Evolutionary conservation across 2,888 invertebrate species (phyloP), one percentile per base, ranked within the genome.

Genomic region (Parnassius apollo): DNA sequence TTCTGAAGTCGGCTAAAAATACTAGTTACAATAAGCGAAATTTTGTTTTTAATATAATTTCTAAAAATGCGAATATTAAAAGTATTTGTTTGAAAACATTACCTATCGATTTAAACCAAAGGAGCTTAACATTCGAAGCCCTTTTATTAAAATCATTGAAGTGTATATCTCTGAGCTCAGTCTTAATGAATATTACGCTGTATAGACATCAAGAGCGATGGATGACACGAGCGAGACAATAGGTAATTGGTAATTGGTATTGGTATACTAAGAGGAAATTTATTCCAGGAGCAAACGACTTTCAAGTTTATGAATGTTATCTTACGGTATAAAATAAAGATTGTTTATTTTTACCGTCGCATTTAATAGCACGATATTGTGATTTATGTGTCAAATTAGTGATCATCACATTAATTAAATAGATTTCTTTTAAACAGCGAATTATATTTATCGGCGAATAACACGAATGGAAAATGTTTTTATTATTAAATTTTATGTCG

Each of bases 201-300:
- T 2, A 49, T 49, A 50, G 25, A 61, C 49, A 61, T 55, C 58
- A 58, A 13, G 57, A 52, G 49, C 25, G 13, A 56, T 10, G 45
- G 50, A 55, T 62, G 54, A 51, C 65, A 52, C 67, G 50, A 61
- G 61, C 62, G 53, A 59, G 59, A 78, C 79, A 78, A 78, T 75
- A 69, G 72, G 63, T 73, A 66, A 78, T 76, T 73, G 70, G 65
- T 66, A 61, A n/a, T n/a, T n/a, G n/a, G n/a, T n/a, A n/a, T n/a
- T n/a, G n/a, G n/a, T n/a, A n/a, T n/a, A n/a, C n/a, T 72, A 76
- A 68, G 70, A 74, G 76, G 76, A 80, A 76, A 76, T 75, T 74
- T 70, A 71, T 73, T 65, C 66, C 69, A 64, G 66, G 68, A 67
- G 69, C 68, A 69, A 62, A 57, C 51, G 42, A 51, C 59, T 13